Evolutionary conservation across 2,797 vertebrate genomes (phyloP).

Genomic region (Thamnophis elegans): DNA sequence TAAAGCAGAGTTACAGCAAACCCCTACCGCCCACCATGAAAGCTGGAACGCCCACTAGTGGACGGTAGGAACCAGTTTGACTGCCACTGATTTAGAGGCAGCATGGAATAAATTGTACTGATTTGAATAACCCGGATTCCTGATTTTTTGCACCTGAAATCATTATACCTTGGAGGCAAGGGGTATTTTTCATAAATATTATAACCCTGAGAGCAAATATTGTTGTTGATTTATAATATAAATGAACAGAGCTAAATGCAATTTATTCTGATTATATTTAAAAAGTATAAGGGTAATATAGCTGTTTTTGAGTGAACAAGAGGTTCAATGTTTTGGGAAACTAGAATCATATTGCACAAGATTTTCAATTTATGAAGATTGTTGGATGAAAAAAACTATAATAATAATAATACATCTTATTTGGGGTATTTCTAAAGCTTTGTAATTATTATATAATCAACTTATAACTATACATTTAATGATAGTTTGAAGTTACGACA

Average conservation of each 20-base stretch:
- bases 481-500: not conserved
- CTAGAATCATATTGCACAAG: not conserved
- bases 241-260: not conserved
- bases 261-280: not conserved
- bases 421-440: not conserved
- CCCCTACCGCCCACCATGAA: no score
- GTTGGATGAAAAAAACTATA: not conserved
- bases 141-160: not conserved
- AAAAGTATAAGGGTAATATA: not conserved
- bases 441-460: not conserved
- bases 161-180: not conserved
- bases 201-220: not conserved
- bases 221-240: not conserved
- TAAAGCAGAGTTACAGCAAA: no score
- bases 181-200: not conserved
- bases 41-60: no score
- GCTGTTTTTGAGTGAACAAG: not conserved
- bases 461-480: not conserved
- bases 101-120: not conserved
- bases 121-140: not conserved
- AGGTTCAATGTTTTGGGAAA: not conserved
- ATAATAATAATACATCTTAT: not conserved
- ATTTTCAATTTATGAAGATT: not conserved
- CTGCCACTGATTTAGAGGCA: no score
- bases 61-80: no score